Conservation (phyloP, 2,113 vertebrate species). For the Megalops atlanticus region DNA sequence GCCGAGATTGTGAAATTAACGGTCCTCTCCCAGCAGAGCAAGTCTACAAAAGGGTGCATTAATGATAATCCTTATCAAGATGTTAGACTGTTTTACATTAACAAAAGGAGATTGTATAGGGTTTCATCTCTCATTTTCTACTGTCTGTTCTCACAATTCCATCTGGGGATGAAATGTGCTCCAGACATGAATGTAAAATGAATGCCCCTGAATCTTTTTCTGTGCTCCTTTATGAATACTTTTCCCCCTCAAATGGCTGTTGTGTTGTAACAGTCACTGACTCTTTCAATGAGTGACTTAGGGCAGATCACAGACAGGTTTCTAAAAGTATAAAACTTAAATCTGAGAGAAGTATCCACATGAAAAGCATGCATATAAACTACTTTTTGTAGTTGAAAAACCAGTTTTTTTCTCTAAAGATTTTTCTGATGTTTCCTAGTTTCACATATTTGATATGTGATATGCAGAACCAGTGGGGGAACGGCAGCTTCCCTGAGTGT, state of each 20-base stretch:
- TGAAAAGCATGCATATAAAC: too few species aligned
- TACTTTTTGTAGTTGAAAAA: too few species aligned
- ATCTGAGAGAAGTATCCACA: too few species aligned
- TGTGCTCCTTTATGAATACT: background rate
- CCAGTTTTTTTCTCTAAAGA: too few species aligned
- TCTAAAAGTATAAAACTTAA: too few species aligned
- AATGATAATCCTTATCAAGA: constrained; percentile 26
- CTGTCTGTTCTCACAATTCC: background rate
- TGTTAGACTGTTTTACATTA: constrained; percentile 11
- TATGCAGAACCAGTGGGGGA: too few species aligned
- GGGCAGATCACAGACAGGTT: too few species aligned
- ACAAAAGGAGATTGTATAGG: constrained; percentile 21
- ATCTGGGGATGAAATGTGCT: background rate
- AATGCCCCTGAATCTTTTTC: background rate
- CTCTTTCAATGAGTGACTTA: background rate
- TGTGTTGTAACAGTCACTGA: background rate
- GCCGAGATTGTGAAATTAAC: constrained; percentile 12
- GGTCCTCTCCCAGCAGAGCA: background rate
- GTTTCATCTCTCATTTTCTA: constrained; percentile 17
- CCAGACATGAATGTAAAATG: background rate
- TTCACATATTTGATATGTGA: too few species aligned
- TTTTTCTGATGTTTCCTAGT: too few species aligned
- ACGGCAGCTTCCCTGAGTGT: too few species aligned
- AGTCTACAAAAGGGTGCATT: constrained; percentile 18
- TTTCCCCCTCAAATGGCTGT: background rate